Conservation (phyloP, 1,140 invertebrate genomes). For the Cydia amplana region DNA sequence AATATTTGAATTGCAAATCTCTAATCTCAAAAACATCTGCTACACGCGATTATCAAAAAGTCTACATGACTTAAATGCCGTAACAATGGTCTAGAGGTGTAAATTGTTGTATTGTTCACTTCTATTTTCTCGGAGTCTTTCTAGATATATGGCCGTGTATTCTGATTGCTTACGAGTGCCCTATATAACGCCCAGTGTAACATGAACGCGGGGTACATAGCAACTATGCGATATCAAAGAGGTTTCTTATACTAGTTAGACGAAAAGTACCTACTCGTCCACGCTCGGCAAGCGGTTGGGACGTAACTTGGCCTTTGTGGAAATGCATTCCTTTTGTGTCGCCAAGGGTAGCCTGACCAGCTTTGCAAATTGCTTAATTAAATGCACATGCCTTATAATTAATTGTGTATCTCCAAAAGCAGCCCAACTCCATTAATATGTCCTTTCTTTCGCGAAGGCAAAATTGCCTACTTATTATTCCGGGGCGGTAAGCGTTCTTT, state of each 20-base stretch:
- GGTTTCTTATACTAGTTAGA: background rate
- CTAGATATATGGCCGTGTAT: background rate
- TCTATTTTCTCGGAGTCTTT: background rate
- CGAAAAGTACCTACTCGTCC: too few species aligned
- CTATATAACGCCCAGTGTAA: background rate
- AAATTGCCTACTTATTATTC: conserved; percentile 19
- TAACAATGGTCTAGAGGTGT: background rate
- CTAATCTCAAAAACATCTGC: conserved; percentile 5
- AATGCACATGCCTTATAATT: conserved; percentile 42
- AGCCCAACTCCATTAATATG: conserved; percentile 22
- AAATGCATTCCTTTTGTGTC: conserved; percentile 14
- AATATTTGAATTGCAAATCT: background rate
- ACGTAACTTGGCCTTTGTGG: background rate
- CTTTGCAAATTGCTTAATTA: conserved; percentile 46
- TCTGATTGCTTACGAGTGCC: background rate
- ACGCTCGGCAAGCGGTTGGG: too few species aligned
- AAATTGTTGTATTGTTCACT: conserved; percentile 9
- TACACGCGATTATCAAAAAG: background rate
- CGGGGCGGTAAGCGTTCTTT: conserved; percentile 14
- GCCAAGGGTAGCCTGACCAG: conserved; percentile 34
- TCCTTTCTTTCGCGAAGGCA: conserved; percentile 14
- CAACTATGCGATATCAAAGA: background rate
- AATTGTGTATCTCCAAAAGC: conserved; percentile 46
- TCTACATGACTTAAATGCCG: background rate
- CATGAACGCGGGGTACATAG: too few species aligned